Evolutionary conservation across 2,888 invertebrate genomes (phyloP).

Genomic region (Rhagonycha fulva): DNA sequence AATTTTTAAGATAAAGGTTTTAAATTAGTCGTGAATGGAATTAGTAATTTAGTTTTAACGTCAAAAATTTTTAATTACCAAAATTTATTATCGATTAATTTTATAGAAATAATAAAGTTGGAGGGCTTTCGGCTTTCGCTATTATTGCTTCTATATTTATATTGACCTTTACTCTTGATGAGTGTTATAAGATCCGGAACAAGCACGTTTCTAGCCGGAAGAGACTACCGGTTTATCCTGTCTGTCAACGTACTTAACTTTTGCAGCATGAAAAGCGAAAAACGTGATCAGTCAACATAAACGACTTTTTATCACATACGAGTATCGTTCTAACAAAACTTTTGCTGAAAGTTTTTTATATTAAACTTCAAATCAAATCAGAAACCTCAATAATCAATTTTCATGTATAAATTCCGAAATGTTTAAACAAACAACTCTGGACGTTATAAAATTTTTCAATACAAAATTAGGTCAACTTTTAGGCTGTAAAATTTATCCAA

Average conservation of each 20-base stretch:
- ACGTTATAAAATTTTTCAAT: neutral
- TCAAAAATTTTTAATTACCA: neutral
- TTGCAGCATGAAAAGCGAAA: conserved; percentile 43
- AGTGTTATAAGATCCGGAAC: conserved; percentile 39
- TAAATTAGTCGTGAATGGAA: neutral
- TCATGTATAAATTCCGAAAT: neutral
- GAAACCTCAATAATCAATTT: neutral
- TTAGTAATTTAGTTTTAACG: no score
- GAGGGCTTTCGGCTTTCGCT: neutral
- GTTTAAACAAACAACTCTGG: neutral
- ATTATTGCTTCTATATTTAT: neutral
- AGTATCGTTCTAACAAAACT: conserved; percentile 36
- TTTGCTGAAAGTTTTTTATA: conserved; percentile 23
- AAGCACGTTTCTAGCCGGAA: conserved; percentile 47
- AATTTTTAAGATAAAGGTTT: neutral
- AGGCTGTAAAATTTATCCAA: neutral
- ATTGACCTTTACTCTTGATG: conserved; percentile 20
- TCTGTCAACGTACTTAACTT: conserved; percentile 49
- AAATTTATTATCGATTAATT: neutral
- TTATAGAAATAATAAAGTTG: neutral
- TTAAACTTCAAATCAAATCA: conserved; percentile 22
- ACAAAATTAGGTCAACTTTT: neutral
- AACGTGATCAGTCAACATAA: conserved; percentile 50
- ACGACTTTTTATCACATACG: conserved; percentile 45
- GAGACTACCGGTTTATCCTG: conserved; percentile 47